Evolutionary conservation across 2,113 vertebrate genomes (phyloP).

Genomic region (Passer montanus): DNA sequence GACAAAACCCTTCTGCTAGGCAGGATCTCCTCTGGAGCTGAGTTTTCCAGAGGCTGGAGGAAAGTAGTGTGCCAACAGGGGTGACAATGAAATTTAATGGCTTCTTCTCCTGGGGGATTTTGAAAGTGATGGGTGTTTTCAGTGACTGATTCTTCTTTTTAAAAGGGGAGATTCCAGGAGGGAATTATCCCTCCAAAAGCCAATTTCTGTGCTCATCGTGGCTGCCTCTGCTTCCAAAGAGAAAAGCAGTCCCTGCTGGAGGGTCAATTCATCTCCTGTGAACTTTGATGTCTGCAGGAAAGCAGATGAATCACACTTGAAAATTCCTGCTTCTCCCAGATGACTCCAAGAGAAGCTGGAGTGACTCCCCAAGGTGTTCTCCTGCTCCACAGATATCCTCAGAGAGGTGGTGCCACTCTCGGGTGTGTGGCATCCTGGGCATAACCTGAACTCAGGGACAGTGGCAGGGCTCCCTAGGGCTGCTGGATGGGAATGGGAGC

Average conservation of each 20-base stretch:
- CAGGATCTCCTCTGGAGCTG: not conserved
- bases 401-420: not conserved
- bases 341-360: not conserved
- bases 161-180: not conserved
- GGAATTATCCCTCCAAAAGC: not conserved
- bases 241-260: not conserved
- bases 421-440: not conserved
- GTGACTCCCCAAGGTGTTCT: not conserved
- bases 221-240: not conserved
- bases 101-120: not conserved
- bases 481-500: not conserved
- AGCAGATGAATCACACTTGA: not conserved
- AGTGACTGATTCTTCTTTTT: not conserved
- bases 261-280: not conserved
- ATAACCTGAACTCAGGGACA: not conserved
- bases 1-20: not conserved
- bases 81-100: not conserved
- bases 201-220: not conserved
- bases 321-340: not conserved
- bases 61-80: not conserved
- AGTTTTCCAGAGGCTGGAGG: not conserved
- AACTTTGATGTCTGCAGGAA: conserved; percentile 25
- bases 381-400: not conserved
- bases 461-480: not conserved
- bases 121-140: not conserved